Evolutionary conservation across 1,140 invertebrate species (phyloP), one percentile per base, ranked within the genome.

Genomic region (Halictus rubicundus): DNA sequence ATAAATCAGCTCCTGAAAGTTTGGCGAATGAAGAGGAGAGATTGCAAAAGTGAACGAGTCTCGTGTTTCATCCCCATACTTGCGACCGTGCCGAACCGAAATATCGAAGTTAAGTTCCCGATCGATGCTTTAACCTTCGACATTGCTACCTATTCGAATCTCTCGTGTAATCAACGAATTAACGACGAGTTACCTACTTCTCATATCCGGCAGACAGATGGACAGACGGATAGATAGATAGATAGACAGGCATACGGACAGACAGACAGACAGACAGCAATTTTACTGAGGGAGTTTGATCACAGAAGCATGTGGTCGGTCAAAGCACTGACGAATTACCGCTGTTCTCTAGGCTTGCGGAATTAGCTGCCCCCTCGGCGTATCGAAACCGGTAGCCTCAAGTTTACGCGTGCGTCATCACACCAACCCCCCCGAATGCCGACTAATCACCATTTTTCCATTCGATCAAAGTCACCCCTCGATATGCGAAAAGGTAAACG

Each of bases 71-170:
- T 9, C 7, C 4, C 54, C 2, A 8, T n/a, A n/a, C 54, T 8
- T 14, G 21, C 25, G 12, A 61, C 3, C 23, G 7, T 23, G 3
- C 12, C 12, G 21, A 21, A 9, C 46, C 63, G 21, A 42, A 2
- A 12, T 5, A 16, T n/a, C 2, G n/a, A 46, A 49, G 39, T 16
- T 46, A 46, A 64, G 21, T 37, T 49, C 25, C 42, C 21, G 19
- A 54, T 57, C 72, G 61, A 65, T 39, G 60, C 14, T 52, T 60
- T 39, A 8, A 73, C 49, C 57, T 32, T 73, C 14, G 39, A 32
- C 42, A 63, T 37, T 32, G 27, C 19, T 37, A 21, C 59, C 37
- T 2, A 12, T 5, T 3, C 27, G 39, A 14, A 21, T 16, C 7
- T n/a, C 5, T 8, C 21, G 19, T 32, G 59, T 32, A 72, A 46